These are phyloP conservation scores for Elanus axillaris DNA, from an alignment of 2,113 vertebrate species.

Conservation along the genomic window DNA sequence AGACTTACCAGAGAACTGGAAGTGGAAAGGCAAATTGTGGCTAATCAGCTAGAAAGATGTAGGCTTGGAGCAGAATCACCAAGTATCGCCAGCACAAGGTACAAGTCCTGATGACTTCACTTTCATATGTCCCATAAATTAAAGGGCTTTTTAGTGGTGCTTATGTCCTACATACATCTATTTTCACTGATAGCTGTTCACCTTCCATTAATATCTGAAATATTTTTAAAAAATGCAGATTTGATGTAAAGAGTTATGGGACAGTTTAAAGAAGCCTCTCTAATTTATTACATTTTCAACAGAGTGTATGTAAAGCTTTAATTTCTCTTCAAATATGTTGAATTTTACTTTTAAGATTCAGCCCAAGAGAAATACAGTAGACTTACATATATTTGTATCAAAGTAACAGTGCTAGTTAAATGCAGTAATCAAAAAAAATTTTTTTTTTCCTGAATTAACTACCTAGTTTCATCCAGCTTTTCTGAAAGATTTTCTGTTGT, in stretches of 20 bases:
- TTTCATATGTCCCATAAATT: slow-evolving; percentile 32
- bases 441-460: not conserved
- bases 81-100: slow-evolving; percentile 96
- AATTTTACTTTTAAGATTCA: not conserved
- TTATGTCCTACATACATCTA: not conserved
- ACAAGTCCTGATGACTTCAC: slow-evolving; percentile 68
- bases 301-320: not conserved
- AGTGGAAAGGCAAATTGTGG: slow-evolving; percentile 99
- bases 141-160: not conserved
- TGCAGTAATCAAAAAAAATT: not conserved
- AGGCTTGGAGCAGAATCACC: slow-evolving; percentile 96
- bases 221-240: not conserved
- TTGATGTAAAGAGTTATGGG: not conserved
- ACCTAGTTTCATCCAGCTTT: not conserved
- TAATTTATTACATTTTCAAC: not conserved
- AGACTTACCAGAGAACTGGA: slow-evolving; percentile 98
- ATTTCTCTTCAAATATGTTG: not conserved
- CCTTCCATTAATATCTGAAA: not conserved
- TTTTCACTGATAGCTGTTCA: slow-evolving; percentile 7
- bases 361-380: not conserved
- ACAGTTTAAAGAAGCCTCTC: slow-evolving; percentile 12
- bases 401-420: not conserved
- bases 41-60: slow-evolving; percentile 99
- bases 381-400: not conserved
- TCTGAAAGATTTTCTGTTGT: not conserved